These are phyloP conservation scores for Sarcophaga bullata DNA, from an alignment of 1,140 invertebrate species.

Conservation along the genomic window DNA sequence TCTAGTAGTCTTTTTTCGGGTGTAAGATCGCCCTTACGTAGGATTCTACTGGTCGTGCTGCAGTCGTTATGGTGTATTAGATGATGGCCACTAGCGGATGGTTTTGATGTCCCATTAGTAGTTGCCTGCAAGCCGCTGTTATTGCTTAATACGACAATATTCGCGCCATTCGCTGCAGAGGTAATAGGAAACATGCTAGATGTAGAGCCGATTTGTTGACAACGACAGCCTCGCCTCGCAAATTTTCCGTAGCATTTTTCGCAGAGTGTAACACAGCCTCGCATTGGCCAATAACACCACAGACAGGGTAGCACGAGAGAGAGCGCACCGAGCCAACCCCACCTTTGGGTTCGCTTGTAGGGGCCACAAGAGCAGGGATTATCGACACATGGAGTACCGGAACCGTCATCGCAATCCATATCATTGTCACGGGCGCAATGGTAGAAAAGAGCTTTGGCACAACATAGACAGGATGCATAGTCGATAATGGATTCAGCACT, in stretches of 20 bases:
- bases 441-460: constrained; percentile 91
- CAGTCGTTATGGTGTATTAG: constrained; percentile 47
- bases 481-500: constrained; percentile 87
- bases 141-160: constrained; percentile 38
- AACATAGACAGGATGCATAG: constrained; percentile 91
- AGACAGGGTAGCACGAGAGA: constrained; percentile 87
- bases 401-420: constrained; percentile 76
- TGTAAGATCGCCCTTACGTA: constrained; percentile 64
- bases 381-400: constrained; percentile 76
- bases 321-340: constrained; percentile 85
- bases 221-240: constrained; percentile 73
- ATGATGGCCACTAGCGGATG: constrained; percentile 46
- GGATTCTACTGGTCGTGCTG: constrained; percentile 59
- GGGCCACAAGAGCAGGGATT: constrained; percentile 87
- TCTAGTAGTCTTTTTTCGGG: constrained; percentile 71
- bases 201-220: constrained; percentile 65
- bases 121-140: constrained; percentile 33
- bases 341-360: constrained; percentile 75
- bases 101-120: constrained; percentile 46
- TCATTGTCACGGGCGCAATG: constrained; percentile 83
- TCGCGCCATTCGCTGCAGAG: constrained; percentile 51
- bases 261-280: constrained; percentile 79
- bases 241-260: constrained; percentile 84
- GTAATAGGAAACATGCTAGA: constrained; percentile 66
- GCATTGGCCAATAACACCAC: constrained; percentile 91